Base-by-base conservation (phyloP, 2,113 vertebrate genomes). In the Piaya cayana region DNA sequence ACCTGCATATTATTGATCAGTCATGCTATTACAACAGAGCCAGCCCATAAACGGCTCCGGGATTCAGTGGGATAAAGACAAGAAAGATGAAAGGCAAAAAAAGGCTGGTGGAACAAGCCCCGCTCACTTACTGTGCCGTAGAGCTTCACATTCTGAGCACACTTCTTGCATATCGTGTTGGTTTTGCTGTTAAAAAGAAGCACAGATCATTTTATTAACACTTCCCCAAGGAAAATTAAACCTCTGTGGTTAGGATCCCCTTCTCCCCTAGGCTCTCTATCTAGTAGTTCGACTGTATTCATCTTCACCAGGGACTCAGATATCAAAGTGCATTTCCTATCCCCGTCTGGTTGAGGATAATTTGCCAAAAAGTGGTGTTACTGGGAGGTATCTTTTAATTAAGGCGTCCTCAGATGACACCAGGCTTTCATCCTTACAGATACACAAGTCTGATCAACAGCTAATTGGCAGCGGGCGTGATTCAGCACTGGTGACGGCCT, bases 121-220 rank as follows among this genome's bases (percentile, higher is more conserved):
- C 6, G 2, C 68, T 88, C 69, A 97, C 98, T 97, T 97, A 98
- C 98, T 34, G 98, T 98, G 79, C 98, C 98, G 3, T 98, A 98
- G 75, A 98, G 96, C 95, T 98, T 98, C 88, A 98, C 98, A 2
- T 98, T 98, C 97, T 98, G 98, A 94, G 98, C 98, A 85, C 98
- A 98, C 78, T 98, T 98, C 97, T 98, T 98, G 97, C 98, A 98
- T 97, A 98, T 98, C 2, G 98, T 98, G 95, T 98, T 98, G 92
- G 98, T 98, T 97, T 98, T 98, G 97, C 98, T 98, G 97, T 88
- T 26, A 75, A 86, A 88, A 80, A 39, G 58, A 88, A 95, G 87
- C 47, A 96, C 22, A 91, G 20, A 90, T 55, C 60, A 8, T 37
- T 74, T 53, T 8, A 23, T 63, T 55, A 92, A 47, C 37, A 17